Conservation (phyloP, 2,888 invertebrate species). For the Margaritifera margaritifera region DNA sequence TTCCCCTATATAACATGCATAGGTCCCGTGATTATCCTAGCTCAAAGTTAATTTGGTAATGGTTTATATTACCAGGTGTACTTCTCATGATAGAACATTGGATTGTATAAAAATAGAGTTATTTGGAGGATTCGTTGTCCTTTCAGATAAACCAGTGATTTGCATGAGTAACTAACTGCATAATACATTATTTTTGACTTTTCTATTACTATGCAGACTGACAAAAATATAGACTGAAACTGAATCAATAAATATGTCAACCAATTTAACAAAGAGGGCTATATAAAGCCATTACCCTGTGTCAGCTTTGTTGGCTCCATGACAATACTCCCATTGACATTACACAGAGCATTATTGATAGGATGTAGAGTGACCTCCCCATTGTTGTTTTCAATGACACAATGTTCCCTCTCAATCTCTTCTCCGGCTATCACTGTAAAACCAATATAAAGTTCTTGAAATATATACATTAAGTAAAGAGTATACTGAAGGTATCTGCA, state of each 20-base stretch:
- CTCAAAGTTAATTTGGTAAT: too few relatives aligned
- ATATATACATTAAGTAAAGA: too few relatives aligned
- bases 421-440: constrained; percentile 73
- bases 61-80: too few relatives aligned
- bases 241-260: not conserved
- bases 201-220: too few relatives aligned
- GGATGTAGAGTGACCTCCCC: constrained; percentile 59
- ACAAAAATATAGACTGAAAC: not conserved
- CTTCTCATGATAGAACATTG: too few relatives aligned
- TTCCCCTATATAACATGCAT: too few relatives aligned
- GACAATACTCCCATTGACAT: constrained; percentile 60
- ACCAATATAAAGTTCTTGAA: too few relatives aligned
- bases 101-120: too few relatives aligned
- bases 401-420: constrained; percentile 63
- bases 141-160: too few relatives aligned
- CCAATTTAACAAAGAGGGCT: not conserved
- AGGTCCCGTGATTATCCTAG: too few relatives aligned
- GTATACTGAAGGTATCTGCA: not conserved
- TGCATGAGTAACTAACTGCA: too few relatives aligned
- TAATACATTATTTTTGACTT: not conserved
- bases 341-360: constrained; percentile 53
- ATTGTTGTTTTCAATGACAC: constrained; percentile 55
- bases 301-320: constrained; percentile 57
- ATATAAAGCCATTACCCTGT: constrained; percentile 50
- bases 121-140: too few relatives aligned